Base-by-base conservation (phyloP, 2,888 invertebrate genomes). In the Hydrotaea cyrtoneurina region DNA sequence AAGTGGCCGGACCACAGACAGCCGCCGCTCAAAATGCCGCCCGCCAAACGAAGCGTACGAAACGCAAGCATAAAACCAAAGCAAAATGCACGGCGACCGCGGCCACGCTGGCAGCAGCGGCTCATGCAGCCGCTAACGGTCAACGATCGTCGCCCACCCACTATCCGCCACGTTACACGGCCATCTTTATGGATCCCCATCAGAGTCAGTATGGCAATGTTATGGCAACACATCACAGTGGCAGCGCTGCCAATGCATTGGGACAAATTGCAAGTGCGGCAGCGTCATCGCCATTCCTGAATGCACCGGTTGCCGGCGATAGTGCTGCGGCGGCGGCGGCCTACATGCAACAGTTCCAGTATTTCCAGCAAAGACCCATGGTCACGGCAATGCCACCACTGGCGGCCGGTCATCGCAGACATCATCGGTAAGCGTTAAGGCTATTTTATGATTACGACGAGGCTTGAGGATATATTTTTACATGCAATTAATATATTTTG, bases 161-260 rank as follows among this genome's bases (percentile, higher is more conserved):
- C 83, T 91, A 90, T 86, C 92, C 91, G 71, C 92, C 92, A 7
- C 91, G 91, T 50, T 92, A 92, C 64, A 89, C 91, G 5, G 88
- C 92, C 77, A 91, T 92, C 78, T 92, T 90, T 82, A 79, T 92
- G 79, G 92, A 92, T 85, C 86, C 84, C 8, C 85, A 85, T 13
- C 81, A 83, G 26, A 69, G 62, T 59, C 85, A 85, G 66, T 79
- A 50, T 80, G 80, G 79, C 66, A 82, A 74, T 64, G 82, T 85
- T 21, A 77, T 79, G 11, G 55, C 64, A 21, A 66, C 74, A 59
- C 87, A 86, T 85, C 88, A 86, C 71, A 84, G 85, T 80, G 86
- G 83, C 69, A 76, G 75, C 85, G 86, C 88, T 74, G 87, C 87
- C 75, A 90, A 88, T 88, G 88, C 88, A 85, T 88, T 88, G 80